Evolutionary conservation across 2,113 vertebrate species (phyloP), one percentile per base, ranked within the genome.

Genomic region (Notothenia rossii): DNA sequence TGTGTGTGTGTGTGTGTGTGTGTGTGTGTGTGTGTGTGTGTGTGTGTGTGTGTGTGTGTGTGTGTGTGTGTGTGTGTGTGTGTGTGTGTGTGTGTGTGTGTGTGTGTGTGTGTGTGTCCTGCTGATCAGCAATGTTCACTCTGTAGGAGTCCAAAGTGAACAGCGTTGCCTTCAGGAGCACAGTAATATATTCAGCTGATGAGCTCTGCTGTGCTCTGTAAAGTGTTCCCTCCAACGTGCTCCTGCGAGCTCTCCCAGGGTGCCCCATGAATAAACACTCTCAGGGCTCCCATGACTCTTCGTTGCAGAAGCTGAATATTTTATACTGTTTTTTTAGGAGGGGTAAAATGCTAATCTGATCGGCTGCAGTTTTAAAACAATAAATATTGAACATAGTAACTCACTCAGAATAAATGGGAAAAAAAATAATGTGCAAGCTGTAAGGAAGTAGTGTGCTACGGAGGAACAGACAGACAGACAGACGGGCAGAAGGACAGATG

Each of bases 181-280:
- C 48, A 71, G 72, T 91, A 91, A 92, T 93, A 85, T 91, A 92
- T 94, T 90, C 85, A 84, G 81, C 82, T 92, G 90, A 92, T 92
- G 91, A 89, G 88, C 80, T 88, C 74, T 81, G 86, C 88, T 84
- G 79, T 88, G 86, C 81, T 75, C 84, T 82, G 82, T 87, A 81
- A 90, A 87, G 82, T 78, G 70, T 81, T 87, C 75, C 80, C 78
- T 88, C 83, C 85, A 75, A 65, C 58, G 33, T 79, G 78, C 69
- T 84, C 86, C 81, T 78, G 70, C 66, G 46, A 75, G 76, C 73
- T 88, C 86, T 91, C 87, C 83, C 83, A 74, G 71, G 83, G 69
- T 78, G 74, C 66, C 83, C 72, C 89, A 89, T 91, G 87, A 90
- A 92, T 87, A 92, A 90, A 89, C 82, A 89, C 81, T 88, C 85